A percentile compares a stretch with the other conserved stretches of the same genome.
phyloP scores from a whole-genome alignment of 2,888 invertebrate species.

The Suillia variegata region DNA sequence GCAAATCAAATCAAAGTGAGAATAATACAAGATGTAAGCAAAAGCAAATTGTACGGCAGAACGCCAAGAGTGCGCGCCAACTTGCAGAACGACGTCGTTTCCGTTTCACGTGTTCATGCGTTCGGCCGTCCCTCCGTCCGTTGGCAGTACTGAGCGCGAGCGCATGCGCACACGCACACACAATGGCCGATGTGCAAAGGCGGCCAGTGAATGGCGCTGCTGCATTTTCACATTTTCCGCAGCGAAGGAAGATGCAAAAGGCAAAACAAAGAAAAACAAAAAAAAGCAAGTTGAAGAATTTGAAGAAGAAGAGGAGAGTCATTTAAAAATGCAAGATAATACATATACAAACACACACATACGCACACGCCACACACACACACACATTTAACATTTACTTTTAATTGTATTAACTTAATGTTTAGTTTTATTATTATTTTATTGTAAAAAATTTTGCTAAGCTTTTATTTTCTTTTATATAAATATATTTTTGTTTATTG shows the following conservation, averaged over 20 bases:
- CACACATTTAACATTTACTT: slow-evolving; percentile 18
- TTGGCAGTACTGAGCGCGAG: no score
- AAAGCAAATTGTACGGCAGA: slow-evolving; percentile 16
- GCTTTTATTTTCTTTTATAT: not conserved
- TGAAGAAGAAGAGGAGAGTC: no score
- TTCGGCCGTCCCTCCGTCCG: not conserved
- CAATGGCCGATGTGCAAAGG: not conserved
- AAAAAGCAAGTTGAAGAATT: no score
- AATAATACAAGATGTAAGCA: no score
- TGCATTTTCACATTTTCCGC: not conserved
- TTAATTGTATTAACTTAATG: not conserved
- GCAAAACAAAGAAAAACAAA: no score
- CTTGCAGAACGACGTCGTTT: no score
- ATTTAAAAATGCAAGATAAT: not conserved
- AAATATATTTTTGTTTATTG: not conserved
- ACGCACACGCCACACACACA: slow-evolving; percentile 23
- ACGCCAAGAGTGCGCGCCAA: no score
- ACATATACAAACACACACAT: slow-evolving; percentile 26
- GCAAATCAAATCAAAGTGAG: no score
- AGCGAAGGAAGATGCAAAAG: not conserved
- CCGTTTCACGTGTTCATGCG: no score
- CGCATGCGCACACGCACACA: no score
- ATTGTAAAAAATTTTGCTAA: not conserved
- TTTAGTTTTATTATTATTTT: slow-evolving; percentile 3
- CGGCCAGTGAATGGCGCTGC: not conserved